Evolutionary conservation across 2,797 vertebrate species (phyloP), one percentile per base, ranked within the genome.

Genomic region (Trachops cirrhosus): DNA sequence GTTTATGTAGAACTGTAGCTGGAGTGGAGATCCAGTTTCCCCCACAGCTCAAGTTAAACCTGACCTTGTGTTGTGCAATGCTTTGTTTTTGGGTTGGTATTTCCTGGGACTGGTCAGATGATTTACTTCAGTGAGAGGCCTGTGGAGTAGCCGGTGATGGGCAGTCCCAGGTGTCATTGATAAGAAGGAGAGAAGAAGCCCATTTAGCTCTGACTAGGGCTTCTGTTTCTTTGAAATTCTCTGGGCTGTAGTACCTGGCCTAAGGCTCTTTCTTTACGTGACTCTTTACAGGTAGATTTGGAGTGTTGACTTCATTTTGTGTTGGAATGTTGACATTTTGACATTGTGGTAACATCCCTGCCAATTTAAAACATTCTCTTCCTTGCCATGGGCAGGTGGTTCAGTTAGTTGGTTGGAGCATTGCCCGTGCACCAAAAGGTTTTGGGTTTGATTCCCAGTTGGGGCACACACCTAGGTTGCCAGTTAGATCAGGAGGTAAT

Each of bases 121-220:
- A 62, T 74, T 83, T 50, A 26, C 39, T 97, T 96, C 57, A 1
- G 11, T 44, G 57, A 67, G 95, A 93, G 84, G 64, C 89, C 87
- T n/a, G 0, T 68, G n/a, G 32, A 83, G 7, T 68, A 68, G 3
- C n/a, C 70, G 12, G 77, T 73, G 8, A 84, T 18, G 24, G 29
- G 86, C 87, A 0, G 0, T 90, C 70, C 91, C 96, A 98, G 96
- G 97, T 98, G 98, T 32, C 6, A 24, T 50, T 1, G 98, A 98
- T 98, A 98, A 98, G 98, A 73, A 78, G 62, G 0, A 54, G 78
- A 91, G 75, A 59, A 14, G 70, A 86, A 94, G 95, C 94, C 92
- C 68, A 9, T 46, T 91, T 89, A 75, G 67, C 11, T 85, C 50
- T 29, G 16, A n/a, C 46, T 37, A 91, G 82, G 11, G 74, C 34